Base-by-base conservation (phyloP, 2,797 vertebrate species). In the Acanthurus leucopareius region DNA sequence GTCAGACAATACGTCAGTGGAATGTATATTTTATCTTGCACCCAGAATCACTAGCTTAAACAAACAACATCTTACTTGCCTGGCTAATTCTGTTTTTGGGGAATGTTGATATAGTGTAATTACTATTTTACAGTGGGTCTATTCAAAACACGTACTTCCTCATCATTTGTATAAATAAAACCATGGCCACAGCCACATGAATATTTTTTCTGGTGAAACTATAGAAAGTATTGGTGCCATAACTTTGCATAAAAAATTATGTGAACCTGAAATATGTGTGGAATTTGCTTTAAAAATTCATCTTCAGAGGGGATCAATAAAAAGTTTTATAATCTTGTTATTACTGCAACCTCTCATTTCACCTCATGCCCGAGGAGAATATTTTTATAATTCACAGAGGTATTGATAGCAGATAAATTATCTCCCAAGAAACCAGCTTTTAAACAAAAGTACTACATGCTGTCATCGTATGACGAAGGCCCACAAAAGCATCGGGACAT, bases 261-360 rank as follows among this genome's bases (percentile, higher is more conserved):
- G 85, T 92, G 81, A 89, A 91, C 83, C 80, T 85, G 85, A 91
- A 74, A 88, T 89, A 77, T 92, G 85, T 93, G 90, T 94, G 89
- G 82, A 90, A 86, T 89, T 93, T 92, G 85, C 91, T 94, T 93
- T 91, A 90, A 88, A 66, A 93, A 86, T 84, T 91, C 81, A 89
- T 92, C 92, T 88, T 86, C 85, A 89, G 88, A 91, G 91, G 93
- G 92, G 87, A 90, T 92, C 87, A 93, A 94, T 94, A 94, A 93
- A 88, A 92, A 80, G 73, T 93, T 92, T 93, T 94, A 89, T 93
- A 92, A 93, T 90, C 90, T 93, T 92, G 92, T 89, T 92, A 91
- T 91, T 88, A 84, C 85, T 89, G 88, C 67, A 92, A 92, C 80
- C 60, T 87, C 66, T 92, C 89, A 92, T 91, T 93, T 93, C 73